Base-by-base conservation (phyloP, 2,113 vertebrate species). In the Chloropsis cyanopogon region DNA sequence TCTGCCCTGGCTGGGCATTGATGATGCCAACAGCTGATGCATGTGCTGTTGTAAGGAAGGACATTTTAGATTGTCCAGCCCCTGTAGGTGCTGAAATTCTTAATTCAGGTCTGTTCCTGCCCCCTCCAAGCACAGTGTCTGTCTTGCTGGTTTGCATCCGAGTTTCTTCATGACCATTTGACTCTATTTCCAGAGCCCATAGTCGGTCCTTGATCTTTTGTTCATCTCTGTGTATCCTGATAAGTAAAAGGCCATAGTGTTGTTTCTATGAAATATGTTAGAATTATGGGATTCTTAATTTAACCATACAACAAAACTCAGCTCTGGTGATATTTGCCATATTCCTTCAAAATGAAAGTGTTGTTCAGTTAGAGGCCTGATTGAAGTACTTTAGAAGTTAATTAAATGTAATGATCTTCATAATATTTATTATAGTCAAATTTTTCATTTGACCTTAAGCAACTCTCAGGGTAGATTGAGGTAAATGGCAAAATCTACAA, bases 341-440 rank as follows among this genome's bases (percentile, higher is more conserved):
- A 21, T 92, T 52, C 77, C 70, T 97, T 96, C 65, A 47, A 64
- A 83, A 70, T 52, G 28, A 79, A 96, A 53, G n/a, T 69, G 39
- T 94, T 94, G 69, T 90, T 97, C 59, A 80, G 60, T 57, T 89
- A 93, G 84, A 94, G 64, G 46, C 64, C 35, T 84, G 92, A 80
- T 76, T 84, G 90, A 95, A 95, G 78, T 64, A 87, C 44, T 89
- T 93, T 47, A 64, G 86, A 96, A 90, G 86, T 96, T 97, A 96
- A 94, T 97, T 93, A 95, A 84, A 96, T 97, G 69, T 96, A 95
- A 97, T 90, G 28, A 93, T 85, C 77, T 91, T 96, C 91, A 93
- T 95, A 97, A 88, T 97, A 94, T 91, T 93, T 96, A 93, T 96
- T 97, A 73, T 84, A 90, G 82, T 69, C 59, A 96, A 82, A 84